Evolutionary conservation across 2,797 vertebrate genomes (phyloP).

Genomic region (Sebastes taczanowskii): DNA sequence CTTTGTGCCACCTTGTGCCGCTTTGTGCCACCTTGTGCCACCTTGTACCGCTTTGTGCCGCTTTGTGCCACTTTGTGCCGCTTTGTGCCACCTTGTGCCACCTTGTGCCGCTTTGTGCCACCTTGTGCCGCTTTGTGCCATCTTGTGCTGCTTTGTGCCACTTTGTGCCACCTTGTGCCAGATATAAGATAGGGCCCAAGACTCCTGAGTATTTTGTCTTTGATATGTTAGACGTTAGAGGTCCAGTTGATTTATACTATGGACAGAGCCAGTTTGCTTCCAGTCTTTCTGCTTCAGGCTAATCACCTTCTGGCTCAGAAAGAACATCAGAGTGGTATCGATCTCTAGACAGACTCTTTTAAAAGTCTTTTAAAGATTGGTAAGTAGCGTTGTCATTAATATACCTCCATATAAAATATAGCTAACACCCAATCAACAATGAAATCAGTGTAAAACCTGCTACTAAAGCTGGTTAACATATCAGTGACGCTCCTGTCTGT

Average conservation of each 20-base stretch:
- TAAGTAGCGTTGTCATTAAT: background rate
- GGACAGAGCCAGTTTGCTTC: background rate
- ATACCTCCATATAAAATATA: background rate
- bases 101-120: accelerated
- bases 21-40: accelerated
- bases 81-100: accelerated
- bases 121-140: too few species aligned
- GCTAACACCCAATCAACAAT: too few species aligned
- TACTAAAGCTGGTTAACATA: background rate
- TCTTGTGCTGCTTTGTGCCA: too few species aligned
- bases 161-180: too few species aligned
- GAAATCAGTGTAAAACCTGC: background rate
- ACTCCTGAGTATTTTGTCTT: too few species aligned
- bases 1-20: accelerated
- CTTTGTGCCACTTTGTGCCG: accelerated
- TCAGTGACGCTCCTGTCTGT: background rate
- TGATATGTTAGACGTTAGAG: too few species aligned
- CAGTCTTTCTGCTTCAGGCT: background rate
- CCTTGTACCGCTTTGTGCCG: accelerated
- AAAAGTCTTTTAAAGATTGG: background rate
- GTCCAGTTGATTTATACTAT: too few species aligned
- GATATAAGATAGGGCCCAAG: too few species aligned
- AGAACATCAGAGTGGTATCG: background rate
- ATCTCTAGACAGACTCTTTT: background rate
- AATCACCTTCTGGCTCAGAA: background rate